Evolutionary conservation across 2,888 invertebrate genomes (phyloP), one percentile per base, ranked within the genome.

Genomic region (Polydrusus cervinus): DNA sequence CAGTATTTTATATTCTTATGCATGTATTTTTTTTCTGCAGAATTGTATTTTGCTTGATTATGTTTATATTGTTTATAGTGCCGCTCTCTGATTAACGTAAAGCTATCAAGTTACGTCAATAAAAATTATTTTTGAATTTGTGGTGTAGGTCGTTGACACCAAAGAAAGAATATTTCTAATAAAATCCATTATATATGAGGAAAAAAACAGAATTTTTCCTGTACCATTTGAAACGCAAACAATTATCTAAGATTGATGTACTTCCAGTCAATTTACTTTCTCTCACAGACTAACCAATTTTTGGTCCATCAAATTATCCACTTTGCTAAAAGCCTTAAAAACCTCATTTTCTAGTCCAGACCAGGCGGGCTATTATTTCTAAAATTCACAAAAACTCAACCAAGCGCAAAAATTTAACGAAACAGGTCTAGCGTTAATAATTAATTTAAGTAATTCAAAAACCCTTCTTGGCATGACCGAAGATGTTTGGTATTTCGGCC

Each of bases 401-500:
- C 14, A 45, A 68, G 68, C 68, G 68, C 57, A 57, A 68, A 68
- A 68, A 68, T 68, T 68, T 68, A 68, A 68, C 55, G 68, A 68
- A 68, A 57, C 68, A 68, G 68, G 68, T 68, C 68, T 43, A 68
- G 57, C 68, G 68, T 60, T 68, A 47, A 68, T 68, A 68, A 68
- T 68, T 68, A 60, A 68, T 57, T 68, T 68, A 68, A 68, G 68
- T 68, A 68, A 68, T 68, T 60, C 68, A 67, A 51, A 62, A 62
- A 62, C 62, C 55, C 66, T 51, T 77, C 75, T 62, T 79, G 78
- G 57, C 57, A 38, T 60, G 34, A 34, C 34, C 57, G 38, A 60
- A 60, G 57, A 38, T 60, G 57, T 79, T 82, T 79, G 77, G 80
- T 78, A 81, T 81, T 82, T 81, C 77, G 77, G 55, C 75, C 81